Evolutionary conservation across 2,797 vertebrate species (phyloP).

Genomic region (Trachops cirrhosus): DNA sequence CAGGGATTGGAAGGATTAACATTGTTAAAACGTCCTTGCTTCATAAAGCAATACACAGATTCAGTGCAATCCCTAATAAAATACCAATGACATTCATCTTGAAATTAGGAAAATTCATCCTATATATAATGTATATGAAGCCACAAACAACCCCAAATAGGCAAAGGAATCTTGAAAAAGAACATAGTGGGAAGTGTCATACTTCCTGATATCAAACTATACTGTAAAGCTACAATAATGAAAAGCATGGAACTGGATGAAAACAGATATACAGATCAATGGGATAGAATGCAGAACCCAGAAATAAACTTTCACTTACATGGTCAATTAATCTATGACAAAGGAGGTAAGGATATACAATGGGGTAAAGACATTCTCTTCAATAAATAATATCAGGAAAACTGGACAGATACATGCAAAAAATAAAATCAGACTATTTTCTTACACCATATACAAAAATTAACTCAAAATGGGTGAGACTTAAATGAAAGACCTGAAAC

Average conservation of each 20-base stretch:
- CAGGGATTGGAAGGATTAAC: background rate
- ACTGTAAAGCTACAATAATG: background rate
- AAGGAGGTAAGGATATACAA: no score
- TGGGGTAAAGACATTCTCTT: no score
- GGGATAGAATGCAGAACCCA: no score
- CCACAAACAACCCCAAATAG: background rate
- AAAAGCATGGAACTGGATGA: background rate
- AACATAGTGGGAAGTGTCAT: background rate
- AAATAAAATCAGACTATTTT: no score
- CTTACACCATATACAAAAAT: no score
- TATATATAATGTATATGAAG: background rate
- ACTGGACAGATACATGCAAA: no score
- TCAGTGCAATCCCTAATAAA: background rate
- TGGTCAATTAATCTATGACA: no score
- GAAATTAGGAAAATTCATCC: background rate
- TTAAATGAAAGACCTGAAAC: no score
- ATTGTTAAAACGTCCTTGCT: background rate
- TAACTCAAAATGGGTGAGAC: no score
- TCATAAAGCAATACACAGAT: background rate
- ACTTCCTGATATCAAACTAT: background rate
- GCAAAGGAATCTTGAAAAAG: background rate
- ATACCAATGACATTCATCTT: background rate
- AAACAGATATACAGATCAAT: no score
- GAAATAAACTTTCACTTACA: no score
- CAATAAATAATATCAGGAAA: no score